Base-by-base conservation (phyloP, 2,888 invertebrate genomes). In the Ischnus inquisitorius region DNA sequence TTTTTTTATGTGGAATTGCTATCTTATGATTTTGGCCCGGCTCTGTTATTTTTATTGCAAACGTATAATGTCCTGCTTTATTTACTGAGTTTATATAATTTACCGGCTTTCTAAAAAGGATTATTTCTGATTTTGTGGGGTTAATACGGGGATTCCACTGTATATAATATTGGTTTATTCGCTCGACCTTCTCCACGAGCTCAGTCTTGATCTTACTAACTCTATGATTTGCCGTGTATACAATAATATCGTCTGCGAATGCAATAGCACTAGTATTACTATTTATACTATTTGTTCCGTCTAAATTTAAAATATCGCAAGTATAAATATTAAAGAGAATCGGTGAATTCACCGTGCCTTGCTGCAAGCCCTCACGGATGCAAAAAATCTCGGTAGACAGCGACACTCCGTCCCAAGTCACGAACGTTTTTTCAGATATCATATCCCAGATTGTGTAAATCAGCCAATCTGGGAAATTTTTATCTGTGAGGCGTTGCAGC, bases 331-430 rank as follows among this genome's bases (percentile, higher is more conserved):
- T 87, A 88, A 48, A 48, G 1, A 48, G n/a, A 0, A 48, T 48
- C n/a, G 48, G 48, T 3, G 48, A 48, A 5, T 88, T 3, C 87
- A 86, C 10, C 87, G 16, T 34, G 86, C 87, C 62, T 86, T 88
- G 0, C 76, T 1, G 43, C 43, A 43, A 43, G 5, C 43, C 48
- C 48, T 48, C 48, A 4, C n/a, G 48, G 1, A 48, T 46, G 0
- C n/a, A 4, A 46, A 46, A 46, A n/a, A 1, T n/a, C 12, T 46
- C 46, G 3, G 46, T n/a, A 10, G 46, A 46, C 12, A 46, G 3
- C n/a, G 3, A 4, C 12, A 14, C 12, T 1, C 46, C 46, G 1
- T 46, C 46, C 46, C 46, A 46, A 14, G 46, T 46, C 46, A 46
- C n/a, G 4, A 46, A 46, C 12, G 12, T n/a, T 14, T 46, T 46